These are phyloP conservation scores for Cygnus atratus DNA, from an alignment of 2,113 vertebrate genomes.

Conservation along the genomic window DNA sequence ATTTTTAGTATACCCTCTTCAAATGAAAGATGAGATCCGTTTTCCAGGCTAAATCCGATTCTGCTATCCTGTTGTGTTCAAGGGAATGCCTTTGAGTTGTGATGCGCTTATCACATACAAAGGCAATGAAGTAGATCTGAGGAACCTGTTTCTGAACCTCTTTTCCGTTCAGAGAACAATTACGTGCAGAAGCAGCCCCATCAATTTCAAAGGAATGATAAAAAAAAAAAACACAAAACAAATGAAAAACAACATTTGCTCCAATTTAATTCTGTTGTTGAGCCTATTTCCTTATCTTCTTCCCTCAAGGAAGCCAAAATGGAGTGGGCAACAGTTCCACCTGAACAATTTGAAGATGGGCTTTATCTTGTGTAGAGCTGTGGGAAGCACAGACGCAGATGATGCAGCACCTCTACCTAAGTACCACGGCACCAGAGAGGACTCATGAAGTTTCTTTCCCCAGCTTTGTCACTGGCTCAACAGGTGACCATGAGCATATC, in stretches of 20 bases:
- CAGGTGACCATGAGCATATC: neutral
- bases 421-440: accelerated
- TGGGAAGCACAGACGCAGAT: neutral
- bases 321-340: neutral
- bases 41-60: neutral
- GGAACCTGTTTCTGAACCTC: neutral
- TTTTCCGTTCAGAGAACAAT: neutral
- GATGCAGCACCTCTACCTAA: neutral
- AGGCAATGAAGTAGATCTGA: neutral
- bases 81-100: neutral
- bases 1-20: neutral
- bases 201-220: neutral
- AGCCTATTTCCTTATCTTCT: neutral
- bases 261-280: neutral
- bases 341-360: neutral
- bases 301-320: neutral
- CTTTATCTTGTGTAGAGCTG: neutral
- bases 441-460: neutral
- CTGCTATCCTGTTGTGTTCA: neutral
- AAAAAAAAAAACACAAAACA: neutral
- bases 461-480: neutral
- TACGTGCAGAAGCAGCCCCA: neutral
- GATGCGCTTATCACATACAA: neutral
- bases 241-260: neutral
- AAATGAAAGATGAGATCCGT: neutral